Conservation (phyloP, 64 coral and sea anemone genomes). For the Montipora efflorescens region DNA sequence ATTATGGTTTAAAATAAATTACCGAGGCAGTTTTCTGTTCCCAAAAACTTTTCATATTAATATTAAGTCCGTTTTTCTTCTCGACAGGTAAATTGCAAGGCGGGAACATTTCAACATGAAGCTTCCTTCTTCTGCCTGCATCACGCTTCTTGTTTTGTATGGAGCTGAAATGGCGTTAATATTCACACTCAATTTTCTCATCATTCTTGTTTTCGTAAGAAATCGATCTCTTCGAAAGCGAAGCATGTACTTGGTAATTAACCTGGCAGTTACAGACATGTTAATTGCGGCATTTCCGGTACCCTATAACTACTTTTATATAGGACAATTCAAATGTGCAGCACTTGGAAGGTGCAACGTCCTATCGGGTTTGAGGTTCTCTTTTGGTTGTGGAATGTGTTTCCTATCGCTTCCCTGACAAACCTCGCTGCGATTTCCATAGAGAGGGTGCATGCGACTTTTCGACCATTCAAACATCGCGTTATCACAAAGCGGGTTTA, state of each 20-base stretch:
- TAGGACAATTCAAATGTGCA: not conserved
- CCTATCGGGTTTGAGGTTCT: not conserved
- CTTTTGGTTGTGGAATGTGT: not conserved
- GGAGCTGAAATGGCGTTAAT: not conserved
- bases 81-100: not conserved
- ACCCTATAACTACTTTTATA: not conserved
- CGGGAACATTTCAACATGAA: not conserved
- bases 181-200: not conserved
- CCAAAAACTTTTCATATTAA: too few species aligned
- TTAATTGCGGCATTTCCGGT: not conserved
- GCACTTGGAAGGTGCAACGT: not conserved
- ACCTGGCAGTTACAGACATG: conserved; percentile 6
- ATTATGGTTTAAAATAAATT: too few species aligned
- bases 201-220: not conserved
- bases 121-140: not conserved
- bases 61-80: too few species aligned
- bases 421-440: not conserved
- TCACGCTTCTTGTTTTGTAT: not conserved
- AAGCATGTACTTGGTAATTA: not conserved
- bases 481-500: not conserved
- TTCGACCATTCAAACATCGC: not conserved
- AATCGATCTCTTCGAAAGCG: not conserved
- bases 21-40: too few species aligned
- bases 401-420: not conserved
- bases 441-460: not conserved